These are phyloP conservation scores for Limenitis camilla DNA, from an alignment of 2,888 invertebrate species.

Conservation along the genomic window DNA sequence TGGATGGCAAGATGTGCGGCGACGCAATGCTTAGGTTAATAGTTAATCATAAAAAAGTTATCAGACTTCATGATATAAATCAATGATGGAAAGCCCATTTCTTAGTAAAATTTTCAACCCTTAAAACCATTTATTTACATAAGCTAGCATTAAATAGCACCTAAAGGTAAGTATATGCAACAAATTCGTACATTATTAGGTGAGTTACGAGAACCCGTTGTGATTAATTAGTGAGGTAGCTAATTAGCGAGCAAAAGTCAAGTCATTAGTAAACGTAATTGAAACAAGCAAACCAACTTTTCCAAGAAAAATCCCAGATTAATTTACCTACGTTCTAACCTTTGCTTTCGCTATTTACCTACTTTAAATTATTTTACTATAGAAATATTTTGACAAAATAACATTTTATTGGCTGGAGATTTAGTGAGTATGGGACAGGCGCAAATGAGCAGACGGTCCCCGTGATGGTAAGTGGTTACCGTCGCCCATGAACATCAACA, in stretches of 20 bases:
- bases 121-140: constrained; percentile 11
- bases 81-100: not conserved
- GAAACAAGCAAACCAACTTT: constrained; percentile 58
- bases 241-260: constrained; percentile 66
- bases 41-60: too few relatives aligned
- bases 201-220: constrained; percentile 51
- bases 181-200: constrained; percentile 43
- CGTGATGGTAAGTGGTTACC: too few relatives aligned
- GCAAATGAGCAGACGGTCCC: too few relatives aligned
- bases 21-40: too few relatives aligned
- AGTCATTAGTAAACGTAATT: constrained; percentile 68
- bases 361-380: constrained; percentile 8
- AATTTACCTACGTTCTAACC: constrained; percentile 33
- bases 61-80: too few relatives aligned
- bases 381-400: too few relatives aligned
- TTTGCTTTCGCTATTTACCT: constrained; percentile 13
- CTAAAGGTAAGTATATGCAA: constrained; percentile 42
- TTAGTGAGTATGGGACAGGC: too few relatives aligned
- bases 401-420: too few relatives aligned
- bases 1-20: too few relatives aligned
- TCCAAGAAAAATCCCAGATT: constrained; percentile 52
- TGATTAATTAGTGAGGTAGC: constrained; percentile 67
- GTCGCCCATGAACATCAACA: too few relatives aligned
- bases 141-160: constrained; percentile 19
- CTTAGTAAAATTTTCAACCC: not conserved